Conservation (phyloP, 2,113 vertebrate species). For the Ceyx margarethae region DNA sequence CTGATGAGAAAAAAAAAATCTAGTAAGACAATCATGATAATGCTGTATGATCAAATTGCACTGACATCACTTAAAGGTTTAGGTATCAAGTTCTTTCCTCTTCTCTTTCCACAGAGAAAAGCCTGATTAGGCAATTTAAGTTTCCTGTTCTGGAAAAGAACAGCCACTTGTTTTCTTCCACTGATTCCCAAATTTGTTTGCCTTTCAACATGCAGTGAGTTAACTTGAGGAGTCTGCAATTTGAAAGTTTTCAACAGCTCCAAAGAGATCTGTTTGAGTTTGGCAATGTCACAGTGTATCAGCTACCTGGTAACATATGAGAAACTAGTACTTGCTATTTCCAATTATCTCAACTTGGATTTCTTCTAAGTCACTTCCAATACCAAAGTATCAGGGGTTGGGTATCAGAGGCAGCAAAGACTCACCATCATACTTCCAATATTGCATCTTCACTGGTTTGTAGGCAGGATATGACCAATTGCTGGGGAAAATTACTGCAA, state of each 20-base stretch:
- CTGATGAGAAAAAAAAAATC: neutral
- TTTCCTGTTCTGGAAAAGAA: neutral
- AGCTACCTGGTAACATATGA: neutral
- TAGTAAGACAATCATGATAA: neutral
- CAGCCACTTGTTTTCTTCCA: neutral
- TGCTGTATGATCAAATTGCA: neutral
- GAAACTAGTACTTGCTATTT: neutral
- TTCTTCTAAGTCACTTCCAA: neutral
- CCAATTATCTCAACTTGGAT: neutral
- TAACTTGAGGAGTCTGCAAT: neutral
- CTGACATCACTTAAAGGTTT: neutral
- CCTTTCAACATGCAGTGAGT: neutral
- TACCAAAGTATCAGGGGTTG: neutral
- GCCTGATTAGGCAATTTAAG: neutral
- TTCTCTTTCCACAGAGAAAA: neutral
- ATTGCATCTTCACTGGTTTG: neutral
- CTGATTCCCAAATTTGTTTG: neutral
- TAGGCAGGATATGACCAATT: neutral
- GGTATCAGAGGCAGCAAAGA: neutral
- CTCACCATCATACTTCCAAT: neutral
- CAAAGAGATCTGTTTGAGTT: neutral
- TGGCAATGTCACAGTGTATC: neutral
- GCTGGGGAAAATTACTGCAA: neutral
- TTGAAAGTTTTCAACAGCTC: neutral
- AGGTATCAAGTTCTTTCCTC: neutral